Conservation (phyloP, 2,888 invertebrate species). For the Abscondita cerata region DNA sequence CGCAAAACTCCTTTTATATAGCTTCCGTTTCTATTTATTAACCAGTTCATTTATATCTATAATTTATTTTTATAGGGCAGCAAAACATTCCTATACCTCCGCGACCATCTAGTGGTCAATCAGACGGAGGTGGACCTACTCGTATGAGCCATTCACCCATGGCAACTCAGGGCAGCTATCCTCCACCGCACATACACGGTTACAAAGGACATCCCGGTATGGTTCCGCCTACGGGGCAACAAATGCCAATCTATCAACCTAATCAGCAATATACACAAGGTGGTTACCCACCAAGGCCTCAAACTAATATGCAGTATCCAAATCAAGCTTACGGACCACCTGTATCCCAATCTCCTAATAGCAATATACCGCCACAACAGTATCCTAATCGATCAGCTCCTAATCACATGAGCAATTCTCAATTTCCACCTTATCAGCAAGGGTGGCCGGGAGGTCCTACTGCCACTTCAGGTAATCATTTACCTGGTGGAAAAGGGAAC, state of each 20-base stretch:
- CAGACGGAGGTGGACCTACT: slow-evolving; percentile 66
- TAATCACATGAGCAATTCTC: slow-evolving; percentile 63
- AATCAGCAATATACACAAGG: slow-evolving; percentile 65
- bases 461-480: slow-evolving; percentile 42
- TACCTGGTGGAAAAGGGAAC: slow-evolving; percentile 49
- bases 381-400: slow-evolving; percentile 64
- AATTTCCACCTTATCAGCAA: slow-evolving; percentile 56
- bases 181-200: slow-evolving; percentile 65
- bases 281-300: slow-evolving; percentile 59
- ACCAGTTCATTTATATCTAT: slow-evolving; percentile 8
- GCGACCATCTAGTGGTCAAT: slow-evolving; percentile 86
- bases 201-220: slow-evolving; percentile 70
- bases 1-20: not conserved
- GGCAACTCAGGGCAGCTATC: slow-evolving; percentile 67
- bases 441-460: slow-evolving; percentile 50
- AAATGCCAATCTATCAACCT: slow-evolving; percentile 65
- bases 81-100: slow-evolving; percentile 97
- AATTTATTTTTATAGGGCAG: slow-evolving; percentile 65
- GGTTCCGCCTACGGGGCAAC: slow-evolving; percentile 57
- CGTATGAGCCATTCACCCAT: slow-evolving; percentile 76
- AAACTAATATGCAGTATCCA: slow-evolving; percentile 62
- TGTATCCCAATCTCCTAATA: slow-evolving; percentile 54
- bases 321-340: slow-evolving; percentile 64
- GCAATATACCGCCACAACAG: slow-evolving; percentile 59
- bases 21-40: not conserved